phyloP scores from a whole-genome alignment of 2,888 invertebrate genomes.

The Andrena haemorrhoa region DNA sequence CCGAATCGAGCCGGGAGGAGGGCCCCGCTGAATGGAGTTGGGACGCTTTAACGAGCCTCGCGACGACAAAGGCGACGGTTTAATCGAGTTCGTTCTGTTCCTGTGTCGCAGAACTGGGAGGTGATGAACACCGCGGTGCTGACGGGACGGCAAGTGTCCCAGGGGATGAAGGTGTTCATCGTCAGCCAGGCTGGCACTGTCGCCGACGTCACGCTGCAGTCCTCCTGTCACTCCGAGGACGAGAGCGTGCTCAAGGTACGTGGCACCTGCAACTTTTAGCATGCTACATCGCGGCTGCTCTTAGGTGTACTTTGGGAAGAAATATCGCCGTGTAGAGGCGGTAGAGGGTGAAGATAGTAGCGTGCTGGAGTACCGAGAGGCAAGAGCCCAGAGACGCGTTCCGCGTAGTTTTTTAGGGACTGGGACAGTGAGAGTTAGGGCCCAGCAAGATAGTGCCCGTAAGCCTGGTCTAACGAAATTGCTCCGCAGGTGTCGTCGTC shows the following conservation, averaged over 20 bases:
- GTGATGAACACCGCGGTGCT: slow-evolving; percentile 97
- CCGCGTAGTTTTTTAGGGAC: too few relatives aligned
- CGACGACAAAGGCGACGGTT: slow-evolving; percentile 28
- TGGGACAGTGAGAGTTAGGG: too few relatives aligned
- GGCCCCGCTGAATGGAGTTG: slow-evolving; percentile 34
- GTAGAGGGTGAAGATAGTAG: too few relatives aligned
- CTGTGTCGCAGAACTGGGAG: slow-evolving; percentile 92
- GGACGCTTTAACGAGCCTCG: slow-evolving; percentile 20
- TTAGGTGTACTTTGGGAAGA: too few relatives aligned
- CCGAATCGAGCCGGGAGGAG: slow-evolving; percentile 28
- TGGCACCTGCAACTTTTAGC: slow-evolving; percentile 8
- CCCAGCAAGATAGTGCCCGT: too few relatives aligned
- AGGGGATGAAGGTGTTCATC: slow-evolving; percentile 97
- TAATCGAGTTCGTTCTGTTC: slow-evolving; percentile 49
- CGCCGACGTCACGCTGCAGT: slow-evolving; percentile 97
- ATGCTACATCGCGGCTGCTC: not conserved
- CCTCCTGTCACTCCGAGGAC: slow-evolving; percentile 97
- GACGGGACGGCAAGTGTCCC: slow-evolving; percentile 96
- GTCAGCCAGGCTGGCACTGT: slow-evolving; percentile 97
- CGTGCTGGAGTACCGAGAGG: too few relatives aligned
- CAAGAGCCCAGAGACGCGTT: too few relatives aligned
- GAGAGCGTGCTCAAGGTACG: slow-evolving; percentile 97
- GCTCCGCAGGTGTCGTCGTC: slow-evolving; percentile 94
- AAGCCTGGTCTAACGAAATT: not conserved
- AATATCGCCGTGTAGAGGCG: too few relatives aligned